Evolutionary conservation across 2,888 invertebrate species (phyloP), one percentile per base, ranked within the genome.

Genomic region (Apamea crenata): DNA sequence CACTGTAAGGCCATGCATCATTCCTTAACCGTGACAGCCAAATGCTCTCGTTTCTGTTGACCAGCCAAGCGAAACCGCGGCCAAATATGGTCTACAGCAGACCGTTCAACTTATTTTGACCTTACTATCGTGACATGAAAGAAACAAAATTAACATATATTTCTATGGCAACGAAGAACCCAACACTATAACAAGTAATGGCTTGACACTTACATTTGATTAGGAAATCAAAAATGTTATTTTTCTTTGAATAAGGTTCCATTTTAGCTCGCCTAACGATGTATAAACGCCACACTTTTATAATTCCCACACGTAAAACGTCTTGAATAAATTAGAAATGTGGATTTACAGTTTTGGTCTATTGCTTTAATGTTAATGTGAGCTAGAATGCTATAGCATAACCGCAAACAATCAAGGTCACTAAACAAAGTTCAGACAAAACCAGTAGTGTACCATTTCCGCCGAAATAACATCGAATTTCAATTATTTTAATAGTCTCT

Each of bases 141-240:
- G 76, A 85, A 86, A 75, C 80, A 66, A 81, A 80, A 90, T 88
- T 85, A 78, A 89, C 84, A 87, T 88, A 75, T 67, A 86, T 88
- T 86, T 83, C 89, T 82, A 89, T 89, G 90, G 90, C 85, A 89
- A 89, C 89, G 78, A 78, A 82, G 80, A 56, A 70, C 89, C 86
- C 82, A 90, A 90, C 89, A 90, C 66, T 47, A 79, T 78, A 80
- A 78, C 56, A 61, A 56, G 50, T 76, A 77, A 83, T 83, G 61
- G 72, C 47, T 61, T 10, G n/a, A 71, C 70, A 76, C 76, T 76
- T 16, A 77, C 16, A 56, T 21, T 74, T 47, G 70, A 69, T 77
- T 77, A 44, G 50, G 18, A 82, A 83, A 82, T 75, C 56, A 63
- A 77, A 77, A 75, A 74, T 40, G 21, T 29, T 65, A 67, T 63